A percentile compares a stretch with the other conserved stretches of the same genome.
These are phyloP conservation scores for Athetis lepigone DNA, from an alignment of 2,888 invertebrate genomes.

Conservation along the genomic window DNA sequence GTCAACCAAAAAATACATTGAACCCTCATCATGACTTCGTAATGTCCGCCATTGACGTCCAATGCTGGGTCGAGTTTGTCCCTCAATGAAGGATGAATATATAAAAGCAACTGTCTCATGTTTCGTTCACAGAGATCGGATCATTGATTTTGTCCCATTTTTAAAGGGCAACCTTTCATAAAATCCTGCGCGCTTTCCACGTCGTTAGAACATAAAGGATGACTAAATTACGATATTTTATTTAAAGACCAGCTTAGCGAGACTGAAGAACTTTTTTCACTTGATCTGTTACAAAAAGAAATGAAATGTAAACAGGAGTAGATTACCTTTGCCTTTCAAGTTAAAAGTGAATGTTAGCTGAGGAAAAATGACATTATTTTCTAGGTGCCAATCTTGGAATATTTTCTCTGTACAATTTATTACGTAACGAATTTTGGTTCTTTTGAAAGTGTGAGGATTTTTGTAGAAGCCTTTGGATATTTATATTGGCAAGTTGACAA, in stretches of 20 bases:
- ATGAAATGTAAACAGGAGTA: conserved; percentile 11
- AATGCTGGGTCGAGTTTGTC: conserved; percentile 1
- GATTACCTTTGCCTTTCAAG: conserved; percentile 10
- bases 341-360: conserved; percentile 11
- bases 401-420: neutral
- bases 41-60: conserved; percentile 44
- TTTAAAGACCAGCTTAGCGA: conserved; percentile 12
- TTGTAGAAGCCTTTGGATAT: neutral
- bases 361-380: neutral
- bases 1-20: conserved; percentile 21
- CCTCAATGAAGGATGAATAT: conserved; percentile 37
- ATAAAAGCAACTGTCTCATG: conserved; percentile 31
- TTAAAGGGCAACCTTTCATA: conserved; percentile 40
- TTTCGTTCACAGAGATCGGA: conserved; percentile 22
- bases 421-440: neutral
- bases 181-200: conserved; percentile 30
- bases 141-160: conserved; percentile 61
- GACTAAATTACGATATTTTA: conserved; percentile 20
- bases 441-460: conserved; percentile 11
- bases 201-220: conserved; percentile 33
- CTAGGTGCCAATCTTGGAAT: neutral
- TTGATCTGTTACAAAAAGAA: conserved; percentile 10
- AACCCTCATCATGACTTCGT: conserved; percentile 27
- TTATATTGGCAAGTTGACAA: conserved; percentile 29
- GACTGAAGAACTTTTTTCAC: neutral